Evolutionary conservation across 2,888 invertebrate species (phyloP).

Genomic region (Smittia aterrima): DNA sequence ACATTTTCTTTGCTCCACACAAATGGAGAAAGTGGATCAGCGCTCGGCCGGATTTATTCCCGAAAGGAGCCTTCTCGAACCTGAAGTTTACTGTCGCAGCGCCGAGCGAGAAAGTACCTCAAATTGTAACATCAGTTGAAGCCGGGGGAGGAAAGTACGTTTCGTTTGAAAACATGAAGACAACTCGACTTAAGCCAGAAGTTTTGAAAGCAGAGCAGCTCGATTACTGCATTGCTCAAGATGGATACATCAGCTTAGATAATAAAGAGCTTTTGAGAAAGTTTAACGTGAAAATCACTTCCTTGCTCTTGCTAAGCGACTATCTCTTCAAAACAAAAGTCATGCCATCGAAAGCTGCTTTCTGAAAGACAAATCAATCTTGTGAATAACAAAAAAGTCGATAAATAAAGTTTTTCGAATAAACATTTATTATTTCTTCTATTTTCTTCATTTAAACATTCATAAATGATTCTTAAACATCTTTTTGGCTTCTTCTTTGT

Average conservation of each 20-base stretch:
- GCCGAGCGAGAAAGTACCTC: background rate
- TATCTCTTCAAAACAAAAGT: too few species aligned
- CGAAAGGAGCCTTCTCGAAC: background rate
- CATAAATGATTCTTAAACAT: background rate
- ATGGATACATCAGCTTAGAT: background rate
- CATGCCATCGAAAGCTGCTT: too few species aligned
- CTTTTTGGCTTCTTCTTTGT: background rate
- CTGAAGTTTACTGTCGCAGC: background rate
- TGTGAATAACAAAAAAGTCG: too few species aligned
- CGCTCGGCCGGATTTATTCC: background rate
- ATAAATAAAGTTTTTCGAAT: background rate
- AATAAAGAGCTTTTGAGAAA: background rate
- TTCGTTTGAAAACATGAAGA: background rate
- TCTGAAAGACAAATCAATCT: too few species aligned
- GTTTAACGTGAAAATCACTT: background rate
- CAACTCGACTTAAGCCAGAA: background rate
- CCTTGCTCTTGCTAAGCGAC: too few species aligned
- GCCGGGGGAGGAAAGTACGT: background rate
- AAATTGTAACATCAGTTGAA: background rate
- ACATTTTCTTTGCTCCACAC: background rate
- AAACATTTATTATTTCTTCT: background rate
- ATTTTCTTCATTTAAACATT: background rate
- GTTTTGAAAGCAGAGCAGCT: background rate
- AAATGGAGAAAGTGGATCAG: background rate
- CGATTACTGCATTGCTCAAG: background rate